These are phyloP conservation scores for Rotaria sp. DNA, from an alignment of 2,888 invertebrate genomes.

Conservation along the genomic window DNA sequence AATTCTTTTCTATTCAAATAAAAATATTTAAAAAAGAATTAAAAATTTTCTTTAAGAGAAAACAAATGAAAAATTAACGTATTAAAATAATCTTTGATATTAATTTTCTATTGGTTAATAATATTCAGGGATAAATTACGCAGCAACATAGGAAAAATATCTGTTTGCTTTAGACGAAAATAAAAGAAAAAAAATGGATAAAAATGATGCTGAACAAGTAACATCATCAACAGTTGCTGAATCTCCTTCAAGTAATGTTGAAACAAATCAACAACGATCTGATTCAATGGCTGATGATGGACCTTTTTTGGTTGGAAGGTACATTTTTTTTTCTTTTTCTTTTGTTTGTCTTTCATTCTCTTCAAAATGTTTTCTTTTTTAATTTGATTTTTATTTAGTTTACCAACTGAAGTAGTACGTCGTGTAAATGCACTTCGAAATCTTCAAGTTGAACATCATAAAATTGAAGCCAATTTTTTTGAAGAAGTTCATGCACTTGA, in stretches of 20 bases:
- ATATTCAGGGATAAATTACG: not conserved
- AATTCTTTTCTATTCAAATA: not conserved
- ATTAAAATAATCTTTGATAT: not conserved
- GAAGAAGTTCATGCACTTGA: slow-evolving; percentile 85
- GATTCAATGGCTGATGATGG: not conserved
- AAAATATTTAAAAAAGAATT: not conserved
- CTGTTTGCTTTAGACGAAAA: not conserved
- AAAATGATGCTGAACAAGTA: not conserved
- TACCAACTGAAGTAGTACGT: slow-evolving; percentile 70
- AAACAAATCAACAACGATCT: not conserved
- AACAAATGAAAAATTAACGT: too few relatives aligned
- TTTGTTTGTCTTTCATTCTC: too few relatives aligned
- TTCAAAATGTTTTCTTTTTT: too few relatives aligned
- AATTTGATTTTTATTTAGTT: slow-evolving; percentile 46
- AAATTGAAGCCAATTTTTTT: slow-evolving; percentile 84
- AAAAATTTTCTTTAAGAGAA: not conserved
- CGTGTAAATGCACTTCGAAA: slow-evolving; percentile 77
- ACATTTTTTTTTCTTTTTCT: not conserved
- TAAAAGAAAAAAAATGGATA: not conserved
- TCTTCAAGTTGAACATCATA: slow-evolving; percentile 73
- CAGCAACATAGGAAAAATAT: not conserved
- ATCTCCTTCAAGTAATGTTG: not conserved
- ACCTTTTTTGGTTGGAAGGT: not conserved
- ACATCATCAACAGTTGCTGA: not conserved
- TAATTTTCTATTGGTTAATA: not conserved